Evolutionary conservation across 1,140 invertebrate species (phyloP).

Genomic region (Episyrphus balteatus): DNA sequence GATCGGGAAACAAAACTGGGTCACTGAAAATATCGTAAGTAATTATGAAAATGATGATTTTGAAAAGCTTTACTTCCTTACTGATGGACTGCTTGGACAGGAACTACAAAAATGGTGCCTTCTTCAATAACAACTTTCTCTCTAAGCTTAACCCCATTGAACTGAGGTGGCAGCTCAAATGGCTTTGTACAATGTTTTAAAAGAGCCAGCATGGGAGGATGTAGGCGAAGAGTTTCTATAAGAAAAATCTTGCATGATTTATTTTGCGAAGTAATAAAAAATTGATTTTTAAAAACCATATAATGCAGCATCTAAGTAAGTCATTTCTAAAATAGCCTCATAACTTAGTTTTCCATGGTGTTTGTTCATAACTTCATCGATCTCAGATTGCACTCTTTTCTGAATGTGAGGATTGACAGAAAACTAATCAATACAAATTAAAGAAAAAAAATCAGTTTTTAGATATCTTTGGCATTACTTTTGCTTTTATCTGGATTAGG

Average conservation of each 20-base stretch:
- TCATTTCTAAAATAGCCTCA: slow-evolving; percentile 37
- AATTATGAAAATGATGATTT: neutral
- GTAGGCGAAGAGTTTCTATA: slow-evolving; percentile 19
- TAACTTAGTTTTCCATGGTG: slow-evolving; percentile 33
- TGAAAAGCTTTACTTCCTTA: slow-evolving; percentile 6
- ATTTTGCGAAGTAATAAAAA: neutral
- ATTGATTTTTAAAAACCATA: slow-evolving; percentile 4
- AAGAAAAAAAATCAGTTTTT: no score
- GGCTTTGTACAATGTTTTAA: slow-evolving; percentile 20
- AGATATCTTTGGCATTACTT: no score
- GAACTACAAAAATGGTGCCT: slow-evolving; percentile 15
- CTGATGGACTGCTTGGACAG: slow-evolving; percentile 22
- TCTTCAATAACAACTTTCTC: neutral
- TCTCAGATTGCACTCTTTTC: slow-evolving; percentile 40
- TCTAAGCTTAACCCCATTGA: neutral
- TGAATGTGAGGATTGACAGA: slow-evolving; percentile 43
- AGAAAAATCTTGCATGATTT: neutral
- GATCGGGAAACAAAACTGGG: slow-evolving; percentile 44
- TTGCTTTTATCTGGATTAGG: no score
- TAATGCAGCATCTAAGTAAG: slow-evolving; percentile 37
- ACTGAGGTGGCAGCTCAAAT: slow-evolving; percentile 13
- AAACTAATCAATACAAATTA: slow-evolving; percentile 36
- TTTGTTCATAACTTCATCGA: slow-evolving; percentile 34
- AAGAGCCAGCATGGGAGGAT: slow-evolving; percentile 21
- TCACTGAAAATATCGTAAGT: slow-evolving; percentile 41